phyloP scores from a whole-genome alignment of 2,888 invertebrate genomes.

The Cantharis nigra region DNA sequence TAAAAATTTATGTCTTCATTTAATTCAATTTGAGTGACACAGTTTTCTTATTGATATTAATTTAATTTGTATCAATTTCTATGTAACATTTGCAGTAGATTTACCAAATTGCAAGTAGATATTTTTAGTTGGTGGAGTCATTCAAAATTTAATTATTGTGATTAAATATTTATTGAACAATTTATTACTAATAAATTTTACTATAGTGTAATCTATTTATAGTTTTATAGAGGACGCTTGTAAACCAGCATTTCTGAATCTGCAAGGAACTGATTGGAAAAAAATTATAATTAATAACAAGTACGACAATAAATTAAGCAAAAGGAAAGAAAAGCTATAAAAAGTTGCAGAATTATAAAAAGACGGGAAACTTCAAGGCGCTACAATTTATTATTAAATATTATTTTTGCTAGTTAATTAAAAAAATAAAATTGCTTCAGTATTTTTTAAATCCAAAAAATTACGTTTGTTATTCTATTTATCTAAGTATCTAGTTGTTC shows the following conservation, averaged over 20 bases:
- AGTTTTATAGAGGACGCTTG: neutral
- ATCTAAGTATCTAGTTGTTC: neutral
- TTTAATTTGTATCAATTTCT: neutral
- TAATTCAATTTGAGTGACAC: neutral
- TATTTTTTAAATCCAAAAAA: too few species aligned
- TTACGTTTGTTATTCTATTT: neutral
- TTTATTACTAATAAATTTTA: neutral
- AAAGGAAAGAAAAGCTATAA: too few species aligned
- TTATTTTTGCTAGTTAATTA: too few species aligned
- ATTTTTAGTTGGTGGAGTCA: neutral
- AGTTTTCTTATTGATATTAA: slow-evolving; percentile 1
- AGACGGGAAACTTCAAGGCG: too few species aligned
- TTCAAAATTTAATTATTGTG: neutral
- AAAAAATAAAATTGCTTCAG: too few species aligned
- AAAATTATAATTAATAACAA: neutral
- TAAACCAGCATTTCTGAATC: neutral
- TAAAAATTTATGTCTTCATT: neutral
- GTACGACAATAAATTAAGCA: neutral
- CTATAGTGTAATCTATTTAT: neutral
- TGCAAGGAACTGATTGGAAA: neutral
- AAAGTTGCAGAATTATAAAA: too few species aligned
- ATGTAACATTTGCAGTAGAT: neutral
- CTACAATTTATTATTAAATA: too few species aligned
- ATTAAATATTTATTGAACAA: neutral
- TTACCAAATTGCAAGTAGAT: neutral